Evolutionary conservation across 2,113 vertebrate genomes (phyloP), one percentile per base, ranked within the genome.

Genomic region (Scopus umbretta): DNA sequence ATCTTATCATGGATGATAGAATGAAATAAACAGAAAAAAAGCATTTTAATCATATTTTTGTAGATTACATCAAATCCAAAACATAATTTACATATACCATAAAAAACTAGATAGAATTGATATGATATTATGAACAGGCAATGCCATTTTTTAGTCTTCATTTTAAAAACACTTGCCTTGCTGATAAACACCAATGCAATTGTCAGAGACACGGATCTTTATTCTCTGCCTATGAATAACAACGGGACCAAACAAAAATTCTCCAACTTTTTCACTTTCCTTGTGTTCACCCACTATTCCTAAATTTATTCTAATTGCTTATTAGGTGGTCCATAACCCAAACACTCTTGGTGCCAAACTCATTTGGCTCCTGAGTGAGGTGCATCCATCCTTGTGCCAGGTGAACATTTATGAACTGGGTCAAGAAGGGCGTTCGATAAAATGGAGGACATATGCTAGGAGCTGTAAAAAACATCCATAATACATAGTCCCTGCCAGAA

Each of bases 1-100:
- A 97, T 91, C 61, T 97, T 96, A 95, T 97, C 62, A 83, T 25
- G 71, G 58, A 62, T 84, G 89, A 95, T 66, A 88, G 70, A 98
- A 93, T 81, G 55, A 97, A 97, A 95, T 71, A 94, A 97, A 88
- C 47, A 86, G 78, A 61, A 96, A 94, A 55, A 56, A 94, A 85
- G 13, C 30, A 81, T 86, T 96, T 94, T 95, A 55, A 92, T 96
- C 25, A 81, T 71, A 87, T 80, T 86, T 95, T 94, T 96, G 79
- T 95, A 97, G 93, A 96, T 94, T 88, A 75, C 34, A 94, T 92
- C 72, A 92, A 74, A 80, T 71, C 16, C 50, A 94, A 93, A 97
- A 67, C 63, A 30, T 92, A 94, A 96, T 93, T 94, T 88, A 86
- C 63, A 86, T 75, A 63, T 45, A 70, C 23, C n/a, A 89, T 92